Conservation (phyloP, 2,797 vertebrate species). For the Sarcophilus harrisii region DNA sequence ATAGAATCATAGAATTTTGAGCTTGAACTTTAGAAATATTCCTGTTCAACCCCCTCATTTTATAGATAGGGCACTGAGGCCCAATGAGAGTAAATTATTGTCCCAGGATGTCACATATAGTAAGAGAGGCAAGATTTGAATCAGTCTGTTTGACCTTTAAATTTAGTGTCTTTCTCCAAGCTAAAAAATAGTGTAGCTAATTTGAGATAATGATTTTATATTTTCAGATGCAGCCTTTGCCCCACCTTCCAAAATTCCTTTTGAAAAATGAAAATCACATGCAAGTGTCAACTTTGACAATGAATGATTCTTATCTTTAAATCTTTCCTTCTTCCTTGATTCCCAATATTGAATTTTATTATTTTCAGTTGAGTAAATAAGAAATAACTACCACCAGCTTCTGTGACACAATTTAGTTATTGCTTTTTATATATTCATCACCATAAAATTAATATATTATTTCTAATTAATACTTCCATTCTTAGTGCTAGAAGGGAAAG, state of each 20-base stretch:
- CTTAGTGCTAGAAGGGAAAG: constrained; percentile 11
- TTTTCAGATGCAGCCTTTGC: background rate
- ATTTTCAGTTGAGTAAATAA: background rate
- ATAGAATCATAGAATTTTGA: background rate
- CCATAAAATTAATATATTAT: background rate
- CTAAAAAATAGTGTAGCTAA: background rate
- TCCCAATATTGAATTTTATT: background rate
- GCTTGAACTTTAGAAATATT: background rate
- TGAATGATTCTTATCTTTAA: background rate
- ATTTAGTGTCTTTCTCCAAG: background rate
- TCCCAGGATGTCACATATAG: background rate
- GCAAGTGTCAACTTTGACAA: background rate
- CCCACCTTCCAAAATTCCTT: background rate
- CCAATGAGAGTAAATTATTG: background rate
- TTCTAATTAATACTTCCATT: constrained; percentile 55
- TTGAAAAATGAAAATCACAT: background rate
- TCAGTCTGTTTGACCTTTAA: background rate
- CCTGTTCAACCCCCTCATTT: background rate
- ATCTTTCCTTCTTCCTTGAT: background rate
- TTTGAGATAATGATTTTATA: background rate
- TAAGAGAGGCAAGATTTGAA: background rate
- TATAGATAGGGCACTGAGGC: background rate
- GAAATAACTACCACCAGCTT: background rate
- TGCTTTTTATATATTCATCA: background rate
- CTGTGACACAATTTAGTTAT: background rate